These are phyloP conservation scores for Dermolepida albohirtum DNA, from an alignment of 2,888 invertebrate species.

Conservation along the genomic window DNA sequence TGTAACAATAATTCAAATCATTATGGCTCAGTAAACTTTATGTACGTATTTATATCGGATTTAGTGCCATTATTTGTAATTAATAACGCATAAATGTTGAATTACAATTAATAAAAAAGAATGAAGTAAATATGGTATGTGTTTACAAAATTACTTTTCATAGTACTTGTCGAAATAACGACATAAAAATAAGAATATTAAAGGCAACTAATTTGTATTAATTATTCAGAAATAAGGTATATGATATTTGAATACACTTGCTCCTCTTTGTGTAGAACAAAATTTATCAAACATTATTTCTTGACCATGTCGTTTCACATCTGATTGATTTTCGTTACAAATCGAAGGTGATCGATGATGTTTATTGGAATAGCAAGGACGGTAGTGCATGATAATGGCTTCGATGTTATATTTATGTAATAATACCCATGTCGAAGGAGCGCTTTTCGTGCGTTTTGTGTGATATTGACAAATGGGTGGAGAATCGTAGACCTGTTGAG, in stretches of 20 bases:
- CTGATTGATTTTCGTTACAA: constrained; percentile 26
- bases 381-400: constrained; percentile 32
- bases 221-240: too few relatives aligned
- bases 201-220: too few relatives aligned
- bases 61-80: too few relatives aligned
- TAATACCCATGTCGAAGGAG: constrained; percentile 19
- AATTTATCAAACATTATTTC: background rate
- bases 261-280: background rate
- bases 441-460: constrained; percentile 22
- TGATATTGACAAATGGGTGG: constrained; percentile 43
- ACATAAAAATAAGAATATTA: too few relatives aligned
- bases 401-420: constrained; percentile 33
- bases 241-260: background rate
- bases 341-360: constrained; percentile 29
- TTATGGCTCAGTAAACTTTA: too few relatives aligned
- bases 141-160: too few relatives aligned
- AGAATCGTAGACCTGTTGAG: constrained; percentile 39
- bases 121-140: too few relatives aligned
- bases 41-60: too few relatives aligned
- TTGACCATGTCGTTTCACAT: constrained; percentile 10
- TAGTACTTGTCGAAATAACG: too few relatives aligned
- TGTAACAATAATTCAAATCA: too few relatives aligned
- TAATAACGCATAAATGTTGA: too few relatives aligned
- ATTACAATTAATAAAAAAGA: too few relatives aligned
- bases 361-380: constrained; percentile 26